Percentiles rank a stretch among this genome's conserved stretches.
Evolutionary conservation across 2,797 vertebrate genomes (phyloP).

Genomic region (Zalophus californianus): DNA sequence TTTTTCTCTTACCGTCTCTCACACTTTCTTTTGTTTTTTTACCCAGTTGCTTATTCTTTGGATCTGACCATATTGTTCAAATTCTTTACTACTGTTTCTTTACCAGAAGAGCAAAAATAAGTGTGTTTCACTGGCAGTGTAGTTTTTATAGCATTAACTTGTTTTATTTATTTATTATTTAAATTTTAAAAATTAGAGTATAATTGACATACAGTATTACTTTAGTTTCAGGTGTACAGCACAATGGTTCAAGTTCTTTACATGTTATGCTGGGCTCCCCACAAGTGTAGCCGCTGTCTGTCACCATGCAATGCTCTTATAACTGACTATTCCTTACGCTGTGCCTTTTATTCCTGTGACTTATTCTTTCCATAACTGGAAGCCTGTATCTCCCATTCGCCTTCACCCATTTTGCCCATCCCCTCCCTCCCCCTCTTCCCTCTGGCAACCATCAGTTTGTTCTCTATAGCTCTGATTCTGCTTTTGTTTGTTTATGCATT

Average conservation of each 20-base stretch:
- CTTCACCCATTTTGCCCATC: neutral
- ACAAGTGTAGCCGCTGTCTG: neutral
- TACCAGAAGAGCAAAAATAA: slow-evolving; percentile 1
- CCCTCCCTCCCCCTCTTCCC: neutral
- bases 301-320: neutral
- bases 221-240: neutral
- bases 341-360: neutral
- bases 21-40: neutral
- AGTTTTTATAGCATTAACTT: neutral
- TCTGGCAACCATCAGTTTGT: neutral
- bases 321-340: neutral
- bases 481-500: neutral
- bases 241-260: neutral
- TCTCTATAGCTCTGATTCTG: neutral
- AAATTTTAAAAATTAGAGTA: neutral
- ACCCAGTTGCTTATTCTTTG: neutral
- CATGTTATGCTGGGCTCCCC: neutral
- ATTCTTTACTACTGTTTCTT: neutral
- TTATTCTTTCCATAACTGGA: neutral
- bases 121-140: slow-evolving; percentile 1
- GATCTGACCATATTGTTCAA: neutral
- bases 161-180: neutral
- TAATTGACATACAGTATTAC: neutral
- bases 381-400: neutral
- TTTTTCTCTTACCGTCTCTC: neutral